phyloP scores from a whole-genome alignment of 2,797 vertebrate genomes.

The Aotus griseimembra region DNA sequence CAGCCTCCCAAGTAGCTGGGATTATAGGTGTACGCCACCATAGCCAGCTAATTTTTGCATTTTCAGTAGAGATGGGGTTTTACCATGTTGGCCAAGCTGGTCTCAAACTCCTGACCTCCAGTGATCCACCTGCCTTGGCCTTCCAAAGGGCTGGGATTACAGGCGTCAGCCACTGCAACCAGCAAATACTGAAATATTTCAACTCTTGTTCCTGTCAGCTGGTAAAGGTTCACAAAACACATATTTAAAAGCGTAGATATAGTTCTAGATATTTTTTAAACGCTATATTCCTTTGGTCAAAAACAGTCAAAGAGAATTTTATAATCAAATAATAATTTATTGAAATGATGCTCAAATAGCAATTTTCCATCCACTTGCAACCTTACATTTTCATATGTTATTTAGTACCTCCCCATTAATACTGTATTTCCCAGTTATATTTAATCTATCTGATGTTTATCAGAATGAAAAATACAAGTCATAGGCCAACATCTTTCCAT shows the following conservation, averaged over 20 bases:
- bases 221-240: neutral
- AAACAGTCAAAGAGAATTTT: constrained; percentile 10
- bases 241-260: fast-evolving
- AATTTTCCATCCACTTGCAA: neutral
- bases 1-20: no score
- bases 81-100: no score
- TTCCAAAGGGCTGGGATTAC: no score
- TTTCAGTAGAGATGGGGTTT: no score
- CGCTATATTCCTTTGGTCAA: neutral
- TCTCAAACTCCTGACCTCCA: no score
- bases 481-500: neutral
- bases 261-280: neutral
- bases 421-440: neutral
- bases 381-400: neutral
- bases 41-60: no score
- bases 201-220: neutral
- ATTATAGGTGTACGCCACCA: no score
- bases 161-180: no score
- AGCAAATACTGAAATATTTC: constrained; percentile 52
- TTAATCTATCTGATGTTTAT: neutral
- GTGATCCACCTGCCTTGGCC: no score
- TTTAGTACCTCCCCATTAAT: neutral
- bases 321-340: neutral
- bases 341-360: neutral
- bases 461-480: neutral